Evolutionary conservation across 2,797 vertebrate species (phyloP).

Genomic region (Lophius americanus): DNA sequence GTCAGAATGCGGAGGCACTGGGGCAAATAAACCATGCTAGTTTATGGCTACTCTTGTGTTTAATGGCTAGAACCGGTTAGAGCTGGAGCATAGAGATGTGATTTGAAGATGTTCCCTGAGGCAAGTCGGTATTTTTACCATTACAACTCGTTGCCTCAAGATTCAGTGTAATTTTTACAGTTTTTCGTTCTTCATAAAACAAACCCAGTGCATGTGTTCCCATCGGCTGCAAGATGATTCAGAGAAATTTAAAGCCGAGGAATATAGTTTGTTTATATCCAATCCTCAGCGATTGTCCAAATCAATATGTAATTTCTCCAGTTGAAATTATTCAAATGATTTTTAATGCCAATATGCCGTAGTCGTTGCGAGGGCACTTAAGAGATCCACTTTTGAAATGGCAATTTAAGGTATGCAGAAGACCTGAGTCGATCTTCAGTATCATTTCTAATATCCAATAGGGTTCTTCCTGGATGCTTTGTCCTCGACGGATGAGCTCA

Average conservation of each 20-base stretch:
- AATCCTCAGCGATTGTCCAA: conserved; percentile 2
- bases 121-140: conserved; percentile 39
- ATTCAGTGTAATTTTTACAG: conserved; percentile 41
- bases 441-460: conserved; percentile 8
- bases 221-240: conserved; percentile 29
- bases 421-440: conserved; percentile 3
- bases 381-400: no score
- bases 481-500: conserved; percentile 30
- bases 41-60: conserved; percentile 34
- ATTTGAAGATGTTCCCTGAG: conserved; percentile 17
- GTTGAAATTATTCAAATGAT: no score
- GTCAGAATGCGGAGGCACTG: conserved; percentile 41
- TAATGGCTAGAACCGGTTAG: conserved; percentile 32
- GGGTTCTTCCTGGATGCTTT: conserved; percentile 23
- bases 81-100: conserved; percentile 27
- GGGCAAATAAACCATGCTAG: conserved; percentile 51
- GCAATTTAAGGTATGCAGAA: not conserved
- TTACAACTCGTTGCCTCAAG: conserved; percentile 34
- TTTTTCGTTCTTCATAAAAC: conserved; percentile 35
- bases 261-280: not conserved
- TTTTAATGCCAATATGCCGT: no score
- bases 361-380: no score
- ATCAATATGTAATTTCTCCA: not conserved
- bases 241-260: conserved; percentile 16
- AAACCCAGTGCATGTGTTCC: conserved; percentile 48